phyloP scores from a whole-genome alignment of 2,797 vertebrate genomes.

The Scolopax bukidnonensis region DNA sequence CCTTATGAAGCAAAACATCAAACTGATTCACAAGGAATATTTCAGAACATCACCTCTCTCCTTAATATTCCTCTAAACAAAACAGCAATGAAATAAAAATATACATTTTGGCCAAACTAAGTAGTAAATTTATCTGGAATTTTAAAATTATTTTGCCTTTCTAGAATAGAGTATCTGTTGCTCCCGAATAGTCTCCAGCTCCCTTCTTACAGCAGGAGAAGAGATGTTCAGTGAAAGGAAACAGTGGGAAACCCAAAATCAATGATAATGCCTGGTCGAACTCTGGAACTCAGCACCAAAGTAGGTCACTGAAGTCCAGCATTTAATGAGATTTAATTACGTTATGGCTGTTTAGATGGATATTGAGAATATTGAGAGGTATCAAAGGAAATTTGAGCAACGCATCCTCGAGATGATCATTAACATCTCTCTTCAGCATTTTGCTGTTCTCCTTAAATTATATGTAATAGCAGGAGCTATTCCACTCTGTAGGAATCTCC shows the following conservation, averaged over 20 bases:
- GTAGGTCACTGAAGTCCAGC: neutral
- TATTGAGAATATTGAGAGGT: neutral
- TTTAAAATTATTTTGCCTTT: neutral
- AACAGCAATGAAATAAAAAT: neutral
- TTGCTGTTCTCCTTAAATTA: neutral
- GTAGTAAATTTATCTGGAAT: neutral
- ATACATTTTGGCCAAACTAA: neutral
- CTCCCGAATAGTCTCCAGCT: neutral
- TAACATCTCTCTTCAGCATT: neutral
- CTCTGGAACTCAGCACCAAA: neutral
- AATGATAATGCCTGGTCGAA: neutral
- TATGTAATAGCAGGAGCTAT: neutral
- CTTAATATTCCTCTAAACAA: neutral
- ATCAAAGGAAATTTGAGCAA: neutral
- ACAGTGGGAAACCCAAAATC: neutral
- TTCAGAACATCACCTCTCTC: neutral
- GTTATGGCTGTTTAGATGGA: neutral
- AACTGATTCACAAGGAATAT: neutral
- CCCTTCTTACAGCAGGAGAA: neutral
- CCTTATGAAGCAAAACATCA: neutral
- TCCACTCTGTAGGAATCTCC: neutral
- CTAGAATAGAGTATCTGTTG: neutral
- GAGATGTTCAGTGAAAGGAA: neutral
- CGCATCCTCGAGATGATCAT: accelerated
- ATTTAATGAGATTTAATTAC: neutral